phyloP scores from a whole-genome alignment of 2,113 vertebrate species.

The Myrmecophaga tridactyla region DNA sequence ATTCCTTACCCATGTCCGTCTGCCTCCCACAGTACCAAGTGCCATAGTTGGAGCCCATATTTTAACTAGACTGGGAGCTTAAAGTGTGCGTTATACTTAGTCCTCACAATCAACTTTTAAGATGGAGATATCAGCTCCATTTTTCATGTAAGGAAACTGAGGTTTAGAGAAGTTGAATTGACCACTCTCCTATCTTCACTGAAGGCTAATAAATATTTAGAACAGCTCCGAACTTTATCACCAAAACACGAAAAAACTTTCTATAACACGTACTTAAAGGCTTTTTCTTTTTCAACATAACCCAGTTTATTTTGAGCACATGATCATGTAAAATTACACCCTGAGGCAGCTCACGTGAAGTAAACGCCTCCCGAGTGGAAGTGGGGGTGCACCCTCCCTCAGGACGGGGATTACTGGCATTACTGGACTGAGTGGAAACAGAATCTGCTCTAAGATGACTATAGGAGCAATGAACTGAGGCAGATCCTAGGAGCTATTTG shows the following conservation, averaged over 20 bases:
- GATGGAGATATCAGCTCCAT: background rate
- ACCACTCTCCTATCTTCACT: background rate
- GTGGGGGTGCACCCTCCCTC: background rate
- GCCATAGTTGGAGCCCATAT: background rate
- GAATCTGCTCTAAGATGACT: background rate
- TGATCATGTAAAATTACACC: background rate
- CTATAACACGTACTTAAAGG: conserved; percentile 14
- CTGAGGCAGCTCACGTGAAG: background rate
- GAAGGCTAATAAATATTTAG: conserved; percentile 14
- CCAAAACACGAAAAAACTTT: conserved; percentile 7
- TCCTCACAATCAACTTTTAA: background rate
- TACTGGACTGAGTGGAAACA: too few relatives aligned
- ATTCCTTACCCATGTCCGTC: rapidly evolving
- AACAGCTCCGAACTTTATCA: background rate
- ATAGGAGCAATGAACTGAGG: rapidly evolving
- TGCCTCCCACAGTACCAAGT: background rate
- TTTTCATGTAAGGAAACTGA: background rate
- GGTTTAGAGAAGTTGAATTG: background rate
- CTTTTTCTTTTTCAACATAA: background rate
- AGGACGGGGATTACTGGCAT: background rate
- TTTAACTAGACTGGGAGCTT: background rate
- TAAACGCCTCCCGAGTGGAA: background rate
- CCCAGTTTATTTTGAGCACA: background rate
- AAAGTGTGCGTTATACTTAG: background rate
- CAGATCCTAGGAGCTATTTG: background rate